A percentile compares a stretch with the other conserved stretches of the same genome.
Evolutionary conservation across 2,113 vertebrate genomes (phyloP).

Genomic region (Mirounga angustirostris): DNA sequence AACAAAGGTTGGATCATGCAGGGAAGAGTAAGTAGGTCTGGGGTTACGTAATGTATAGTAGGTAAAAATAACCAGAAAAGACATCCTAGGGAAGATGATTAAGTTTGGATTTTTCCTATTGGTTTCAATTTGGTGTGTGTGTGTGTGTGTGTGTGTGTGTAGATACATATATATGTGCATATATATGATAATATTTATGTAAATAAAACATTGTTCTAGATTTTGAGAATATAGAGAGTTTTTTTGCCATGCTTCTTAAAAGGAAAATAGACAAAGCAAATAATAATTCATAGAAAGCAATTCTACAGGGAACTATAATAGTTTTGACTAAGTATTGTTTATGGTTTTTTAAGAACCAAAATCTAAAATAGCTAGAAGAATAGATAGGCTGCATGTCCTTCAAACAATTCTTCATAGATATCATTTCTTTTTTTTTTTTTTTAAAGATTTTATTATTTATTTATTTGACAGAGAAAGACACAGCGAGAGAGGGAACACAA

Average conservation of each 20-base stretch:
- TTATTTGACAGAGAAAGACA: too few relatives aligned
- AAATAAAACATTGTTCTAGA: background rate
- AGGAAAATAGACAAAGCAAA: background rate
- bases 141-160: background rate
- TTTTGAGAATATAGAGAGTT: background rate
- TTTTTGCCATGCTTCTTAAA: conserved; percentile 11
- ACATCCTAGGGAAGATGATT: background rate
- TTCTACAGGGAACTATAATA: background rate
- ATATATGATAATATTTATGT: background rate
- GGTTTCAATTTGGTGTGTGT: background rate
- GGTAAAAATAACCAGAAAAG: conserved; percentile 60
- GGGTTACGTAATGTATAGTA: background rate
- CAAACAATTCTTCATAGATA: background rate
- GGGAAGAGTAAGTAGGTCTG: conserved; percentile 52
- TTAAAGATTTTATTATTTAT: too few relatives aligned
- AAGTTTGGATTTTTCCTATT: background rate
- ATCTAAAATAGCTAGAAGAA: background rate
- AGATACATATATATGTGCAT: background rate
- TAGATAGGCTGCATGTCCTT: background rate
- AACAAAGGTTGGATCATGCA: background rate
- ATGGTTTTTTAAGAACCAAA: conserved; percentile 26
- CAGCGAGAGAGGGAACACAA: too few relatives aligned
- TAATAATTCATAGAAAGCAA: background rate
- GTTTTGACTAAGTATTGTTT: background rate
- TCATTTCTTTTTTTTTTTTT: background rate